Base-by-base conservation (phyloP, 2,888 invertebrate genomes). In the Plebejus melissa region DNA sequence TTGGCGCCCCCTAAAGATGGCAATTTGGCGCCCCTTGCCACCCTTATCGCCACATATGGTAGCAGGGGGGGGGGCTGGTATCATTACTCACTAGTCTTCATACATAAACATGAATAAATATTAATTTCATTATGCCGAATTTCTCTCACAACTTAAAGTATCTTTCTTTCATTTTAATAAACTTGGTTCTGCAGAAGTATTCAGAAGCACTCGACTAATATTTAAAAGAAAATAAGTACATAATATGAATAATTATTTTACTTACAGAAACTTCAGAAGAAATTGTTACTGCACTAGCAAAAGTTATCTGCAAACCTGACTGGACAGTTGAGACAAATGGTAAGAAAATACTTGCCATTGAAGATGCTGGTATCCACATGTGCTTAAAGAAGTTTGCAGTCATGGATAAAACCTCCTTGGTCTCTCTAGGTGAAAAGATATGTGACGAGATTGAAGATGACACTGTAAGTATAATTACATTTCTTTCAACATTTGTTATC, bases 291-390 rank as follows among this genome's bases (percentile, higher is more conserved):
- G 83, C 88, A 0, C 79, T 93, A 65, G 88, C 90, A 0, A 82
- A 85, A 75, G 89, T 85, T 1, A 90, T 94, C 69, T 90, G 92
- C 81, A 83, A 85, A 7, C 78, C 88, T 0, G 92, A 95, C 58
- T 96, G 96, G 94, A 92, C 84, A n/a, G 88, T 96, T 6, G 88
- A 86, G 65, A 86, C 88, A 28, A 91, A 94, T 36, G 90, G 89
- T 11, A 87, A 88, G 72, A 89, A 94, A 32, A 80, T 90, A 7
- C 80, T 89, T 11, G 96, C 96, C 0, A 94, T 97, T 16, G 97
- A 97, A 88, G 95, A 97, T 82, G 91, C 96, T 0, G 97, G 96
- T 11, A 90, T 97, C 77, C 97, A 97, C 87, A 95, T 96, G 94
- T 94, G 95, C 77, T 86, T 97, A 54, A 98, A 97, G 84, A 97